Percentiles rank a stretch among this genome's conserved stretches.
Evolutionary conservation across 2,888 invertebrate genomes (phyloP).

Genomic region (Tetheella fluctuosa): DNA sequence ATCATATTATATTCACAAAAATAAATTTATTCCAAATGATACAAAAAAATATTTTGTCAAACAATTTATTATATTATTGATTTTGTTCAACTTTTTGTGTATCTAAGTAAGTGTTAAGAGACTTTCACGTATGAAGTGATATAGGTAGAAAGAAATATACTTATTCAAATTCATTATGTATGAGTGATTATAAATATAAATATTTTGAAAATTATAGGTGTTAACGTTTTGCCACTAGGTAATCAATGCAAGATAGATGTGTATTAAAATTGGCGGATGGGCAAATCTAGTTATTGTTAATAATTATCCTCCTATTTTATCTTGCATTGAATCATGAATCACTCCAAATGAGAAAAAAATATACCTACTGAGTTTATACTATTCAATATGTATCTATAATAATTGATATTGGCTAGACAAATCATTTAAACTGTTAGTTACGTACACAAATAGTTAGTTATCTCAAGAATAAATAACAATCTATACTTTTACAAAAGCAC

Average conservation of each 20-base stretch:
- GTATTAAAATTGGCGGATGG: too few relatives aligned
- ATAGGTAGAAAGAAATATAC: background rate
- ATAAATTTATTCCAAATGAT: background rate
- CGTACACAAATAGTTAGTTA: constrained; percentile 17
- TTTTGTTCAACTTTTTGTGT: background rate
- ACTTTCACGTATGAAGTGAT: background rate
- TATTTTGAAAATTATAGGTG: background rate
- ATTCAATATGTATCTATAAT: constrained; percentile 8
- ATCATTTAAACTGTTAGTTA: constrained; percentile 36
- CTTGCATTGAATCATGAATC: background rate
- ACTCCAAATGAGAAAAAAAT: background rate
- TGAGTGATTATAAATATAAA: background rate
- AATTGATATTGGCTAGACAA: constrained; percentile 34
- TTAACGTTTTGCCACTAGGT: background rate
- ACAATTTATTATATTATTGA: background rate
- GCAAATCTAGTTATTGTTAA: too few relatives aligned
- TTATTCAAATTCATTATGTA: background rate
- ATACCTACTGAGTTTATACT: background rate
- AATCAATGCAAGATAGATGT: constrained; percentile 1
- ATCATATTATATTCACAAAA: background rate
- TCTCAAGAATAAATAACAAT: constrained; percentile 16
- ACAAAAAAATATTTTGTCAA: background rate
- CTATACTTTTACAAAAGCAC: constrained; percentile 17
- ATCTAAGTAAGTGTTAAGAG: too few relatives aligned
- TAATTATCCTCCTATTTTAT: background rate